phyloP scores from a whole-genome alignment of 92 coral and sea anemone genomes.

The Pocillopora grandis region DNA sequence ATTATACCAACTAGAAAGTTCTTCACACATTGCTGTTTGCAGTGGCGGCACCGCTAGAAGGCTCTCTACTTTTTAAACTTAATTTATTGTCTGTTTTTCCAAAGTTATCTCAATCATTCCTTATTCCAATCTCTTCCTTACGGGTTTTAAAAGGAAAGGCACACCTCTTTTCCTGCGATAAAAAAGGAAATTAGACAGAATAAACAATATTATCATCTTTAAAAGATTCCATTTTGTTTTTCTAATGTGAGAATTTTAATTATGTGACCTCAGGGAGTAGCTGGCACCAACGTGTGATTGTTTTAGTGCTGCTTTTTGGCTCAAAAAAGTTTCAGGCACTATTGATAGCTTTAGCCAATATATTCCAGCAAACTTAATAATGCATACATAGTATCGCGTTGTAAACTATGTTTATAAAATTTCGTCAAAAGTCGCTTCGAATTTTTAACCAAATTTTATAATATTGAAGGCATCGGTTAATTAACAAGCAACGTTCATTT shows the following conservation, averaged over 20 bases:
- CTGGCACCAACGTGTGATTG: background rate
- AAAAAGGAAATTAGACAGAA: no score
- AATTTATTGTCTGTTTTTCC: no score
- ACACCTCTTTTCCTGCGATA: no score
- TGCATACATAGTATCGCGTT: background rate
- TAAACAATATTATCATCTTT: no score
- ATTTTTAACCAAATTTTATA: slow-evolving; percentile 10
- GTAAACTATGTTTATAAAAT: background rate
- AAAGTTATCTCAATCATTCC: no score
- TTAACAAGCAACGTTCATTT: background rate
- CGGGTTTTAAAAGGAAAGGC: no score
- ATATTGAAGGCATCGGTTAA: background rate
- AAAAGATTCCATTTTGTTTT: no score
- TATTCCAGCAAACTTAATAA: no score
- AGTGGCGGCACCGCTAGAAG: background rate
- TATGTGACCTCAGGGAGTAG: background rate
- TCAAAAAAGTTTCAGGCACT: background rate
- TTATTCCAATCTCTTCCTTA: no score
- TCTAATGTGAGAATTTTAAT: background rate
- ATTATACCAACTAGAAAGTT: background rate
- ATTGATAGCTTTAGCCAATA: background rate
- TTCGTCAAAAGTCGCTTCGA: background rate
- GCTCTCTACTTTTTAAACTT: no score
- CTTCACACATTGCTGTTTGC: background rate
- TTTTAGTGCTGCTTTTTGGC: background rate